Evolutionary conservation across 1,140 invertebrate species (phyloP), one percentile per base, ranked within the genome.

Genomic region (Lordiphosa collinella): DNA sequence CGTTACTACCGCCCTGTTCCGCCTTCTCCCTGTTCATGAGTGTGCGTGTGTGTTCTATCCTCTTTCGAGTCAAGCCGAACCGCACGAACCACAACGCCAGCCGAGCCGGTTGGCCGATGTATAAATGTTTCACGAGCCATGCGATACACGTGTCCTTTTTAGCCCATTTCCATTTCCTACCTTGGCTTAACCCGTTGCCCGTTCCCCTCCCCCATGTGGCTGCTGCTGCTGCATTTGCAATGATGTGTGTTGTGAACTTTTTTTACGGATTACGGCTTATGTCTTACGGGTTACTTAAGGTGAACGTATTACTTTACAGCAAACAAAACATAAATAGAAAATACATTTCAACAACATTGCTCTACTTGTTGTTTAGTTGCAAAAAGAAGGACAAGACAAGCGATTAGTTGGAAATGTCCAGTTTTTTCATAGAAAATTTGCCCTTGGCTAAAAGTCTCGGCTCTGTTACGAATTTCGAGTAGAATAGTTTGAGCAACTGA

Each of bases 281-380:
- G 13, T 22, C 31, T 65, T 57, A 47, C 54, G 50, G 65, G 65
- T 69, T 69, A 68, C 65, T 68, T 60, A 69, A 49, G 64, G 65
- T 69, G 65, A 68, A 68, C 41, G 65, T 68, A 69, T 69, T 69
- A 69, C 65, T 68, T 69, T 69, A 31, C 58, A 68, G 44, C 46
- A 62, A 46, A 46, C 48, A 49, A 65, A 37, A 65, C 46, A 44
- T 53, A 46, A 22, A 65, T 47, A 55, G 34, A 63, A 59, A 54
- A 57, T 61, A 38, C 60, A 63, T 62, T 62, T 62, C 60, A 32
- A n/a, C 18, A 22, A n/a, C 18, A 22, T 9, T 25, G 10, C 18
- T 16, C 3, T 9, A 8, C 9, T 25, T 2, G 18, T 18, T n/a
- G n/a, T n/a, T n/a, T n/a, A n/a, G n/a, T n/a, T n/a, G n/a, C n/a